Evolutionary conservation across 1,140 invertebrate species (phyloP), one percentile per base, ranked within the genome.

Genomic region (Penaeus japonicus): DNA sequence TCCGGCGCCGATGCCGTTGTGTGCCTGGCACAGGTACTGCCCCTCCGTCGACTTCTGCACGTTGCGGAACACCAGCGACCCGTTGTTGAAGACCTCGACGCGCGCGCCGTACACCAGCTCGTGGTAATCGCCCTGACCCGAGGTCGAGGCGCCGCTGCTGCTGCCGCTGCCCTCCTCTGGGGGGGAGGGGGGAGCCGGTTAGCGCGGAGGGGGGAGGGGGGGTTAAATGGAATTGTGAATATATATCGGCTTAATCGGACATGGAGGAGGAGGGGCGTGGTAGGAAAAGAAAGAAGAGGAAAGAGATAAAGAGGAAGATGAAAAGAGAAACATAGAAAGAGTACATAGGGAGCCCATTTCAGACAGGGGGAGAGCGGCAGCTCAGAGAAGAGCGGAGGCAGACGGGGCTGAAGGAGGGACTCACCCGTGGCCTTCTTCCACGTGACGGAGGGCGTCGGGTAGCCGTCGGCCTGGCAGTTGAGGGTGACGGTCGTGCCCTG

Each of bases 371-470:
- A 47, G 47, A 47, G 10, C 47, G 47, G 10, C 0, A 47, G 47
- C 47, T 12, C 12, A 17, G 62, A 70, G 62, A 1, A 30, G 15
- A 70, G 62, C 12, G 2, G 18, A 70, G 18, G n/a, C 62, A 27
- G 22, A 65, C 62, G 17, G 17, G 17, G 57, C 15, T 59, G 5
- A 24, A 10, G 1, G 30, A 70, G 62, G 5, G 62, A 47, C 90
- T 93, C 94, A 97, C 97, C 97, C 94, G 96, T 96, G 92, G 97
- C 96, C 94, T 96, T 97, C 93, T 98, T 98, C 98, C 98, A 99
- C 89, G 96, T 96, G n/a, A 98, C 96, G 92, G 95, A 95, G 83
- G 98, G 98, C 93, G 96, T 96, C 47, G 98, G 98, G 93, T 98
- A 98, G 89, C 98, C 98, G 93, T 98, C 96, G 91, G 97, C 97